Evolutionary conservation across 2,113 vertebrate species (phyloP).

Genomic region (Antechinus flavipes): DNA sequence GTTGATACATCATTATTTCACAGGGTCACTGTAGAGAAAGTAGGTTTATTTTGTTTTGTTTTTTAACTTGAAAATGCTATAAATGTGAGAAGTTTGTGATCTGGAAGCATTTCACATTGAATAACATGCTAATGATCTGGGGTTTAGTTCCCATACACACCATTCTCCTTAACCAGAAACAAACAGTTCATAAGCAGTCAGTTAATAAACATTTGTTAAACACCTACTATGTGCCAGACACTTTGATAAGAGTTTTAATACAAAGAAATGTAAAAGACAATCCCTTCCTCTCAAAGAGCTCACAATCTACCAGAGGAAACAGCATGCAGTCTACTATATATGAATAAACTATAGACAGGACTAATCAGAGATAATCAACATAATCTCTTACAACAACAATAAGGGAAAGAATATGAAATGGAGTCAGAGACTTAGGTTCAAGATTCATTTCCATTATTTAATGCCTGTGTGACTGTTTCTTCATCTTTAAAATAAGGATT

Average conservation of each 20-base stretch:
- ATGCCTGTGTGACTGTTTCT: background rate
- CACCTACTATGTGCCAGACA: background rate
- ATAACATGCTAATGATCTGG: background rate
- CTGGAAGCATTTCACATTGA: background rate
- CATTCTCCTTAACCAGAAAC: background rate
- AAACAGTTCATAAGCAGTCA: background rate
- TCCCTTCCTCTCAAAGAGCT: background rate
- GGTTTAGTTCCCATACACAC: background rate
- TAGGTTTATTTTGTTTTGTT: background rate
- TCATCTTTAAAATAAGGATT: slow-evolving; percentile 14
- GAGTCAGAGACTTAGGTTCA: slow-evolving; percentile 18
- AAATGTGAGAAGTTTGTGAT: background rate
- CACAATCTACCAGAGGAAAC: background rate
- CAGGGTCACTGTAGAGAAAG: background rate
- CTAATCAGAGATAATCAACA: background rate
- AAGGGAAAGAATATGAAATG: background rate
- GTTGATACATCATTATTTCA: background rate
- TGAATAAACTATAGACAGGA: background rate
- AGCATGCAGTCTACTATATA: background rate
- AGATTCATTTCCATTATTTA: background rate
- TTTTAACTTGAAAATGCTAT: background rate
- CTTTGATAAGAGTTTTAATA: background rate
- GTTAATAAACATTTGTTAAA: background rate
- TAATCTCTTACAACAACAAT: background rate
- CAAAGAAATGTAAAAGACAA: background rate